Conservation (phyloP, 2,888 invertebrate species). For the Capitulum mitella region DNA sequence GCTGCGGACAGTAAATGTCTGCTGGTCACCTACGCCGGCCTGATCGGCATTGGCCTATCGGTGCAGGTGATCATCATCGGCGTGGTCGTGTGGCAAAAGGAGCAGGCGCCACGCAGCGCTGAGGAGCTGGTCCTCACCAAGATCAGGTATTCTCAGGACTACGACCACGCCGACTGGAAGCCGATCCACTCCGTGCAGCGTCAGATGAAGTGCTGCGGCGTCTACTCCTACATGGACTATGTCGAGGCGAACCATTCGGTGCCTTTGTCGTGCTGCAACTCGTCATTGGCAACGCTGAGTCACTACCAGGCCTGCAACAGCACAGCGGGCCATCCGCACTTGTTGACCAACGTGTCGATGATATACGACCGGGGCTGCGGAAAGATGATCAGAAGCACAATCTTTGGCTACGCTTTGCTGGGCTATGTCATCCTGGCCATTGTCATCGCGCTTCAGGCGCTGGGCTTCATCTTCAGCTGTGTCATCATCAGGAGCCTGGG, state of each 20-base stretch:
- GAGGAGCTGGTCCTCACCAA: not conserved
- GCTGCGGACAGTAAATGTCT: not conserved
- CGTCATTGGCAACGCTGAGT: not conserved
- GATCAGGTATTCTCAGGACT: not conserved
- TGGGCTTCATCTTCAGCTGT: slow-evolving; percentile 13
- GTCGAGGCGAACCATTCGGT: not conserved
- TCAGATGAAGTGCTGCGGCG: not conserved
- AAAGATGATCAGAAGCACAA: not conserved
- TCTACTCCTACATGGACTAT: not conserved
- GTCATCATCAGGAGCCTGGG: not conserved
- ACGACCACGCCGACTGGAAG: not conserved
- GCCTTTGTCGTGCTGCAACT: not conserved
- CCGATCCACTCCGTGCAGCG: not conserved
- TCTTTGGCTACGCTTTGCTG: not conserved
- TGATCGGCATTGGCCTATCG: not conserved
- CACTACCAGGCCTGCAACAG: not conserved
- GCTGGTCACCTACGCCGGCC: not conserved
- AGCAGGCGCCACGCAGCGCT: not conserved
- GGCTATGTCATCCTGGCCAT: not conserved
- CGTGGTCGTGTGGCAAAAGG: not conserved
- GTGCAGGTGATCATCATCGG: not conserved
- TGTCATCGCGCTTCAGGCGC: not conserved
- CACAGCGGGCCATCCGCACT: not conserved
- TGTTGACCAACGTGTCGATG: not conserved
- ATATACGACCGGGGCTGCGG: not conserved